Evolutionary conservation across 2,113 vertebrate genomes (phyloP).

Genomic region (Tragelaphus imberbis): DNA sequence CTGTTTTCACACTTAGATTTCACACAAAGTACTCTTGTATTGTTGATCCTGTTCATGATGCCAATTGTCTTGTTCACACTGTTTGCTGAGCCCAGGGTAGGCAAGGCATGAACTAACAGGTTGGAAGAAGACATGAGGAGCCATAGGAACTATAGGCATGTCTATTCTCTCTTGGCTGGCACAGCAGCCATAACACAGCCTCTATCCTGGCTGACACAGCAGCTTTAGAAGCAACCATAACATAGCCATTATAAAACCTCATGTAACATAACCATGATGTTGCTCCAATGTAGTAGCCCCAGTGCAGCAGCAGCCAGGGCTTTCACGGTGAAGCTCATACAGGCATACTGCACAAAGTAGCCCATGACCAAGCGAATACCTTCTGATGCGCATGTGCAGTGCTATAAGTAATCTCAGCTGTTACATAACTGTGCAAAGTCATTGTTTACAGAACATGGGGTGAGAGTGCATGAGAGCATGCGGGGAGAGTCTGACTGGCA

Average conservation of each 20-base stretch:
- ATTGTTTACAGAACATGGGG: neutral
- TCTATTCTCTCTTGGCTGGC: neutral
- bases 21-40: neutral
- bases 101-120: neutral
- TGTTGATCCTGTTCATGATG: neutral
- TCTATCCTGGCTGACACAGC: neutral
- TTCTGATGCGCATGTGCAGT: rapidly evolving
- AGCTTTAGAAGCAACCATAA: neutral
- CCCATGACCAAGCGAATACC: neutral
- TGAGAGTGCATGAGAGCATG: neutral
- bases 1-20: neutral
- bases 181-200: neutral
- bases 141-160: neutral
- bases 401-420: neutral
- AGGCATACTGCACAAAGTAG: neutral
- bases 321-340: neutral
- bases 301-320: neutral
- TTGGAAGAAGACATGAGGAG: neutral
- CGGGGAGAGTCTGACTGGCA: neutral
- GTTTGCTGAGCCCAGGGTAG: neutral
- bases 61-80: neutral
- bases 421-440: neutral
- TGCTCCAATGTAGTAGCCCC: neutral
- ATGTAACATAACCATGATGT: neutral
- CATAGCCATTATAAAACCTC: neutral